Evolutionary conservation across 2,797 vertebrate species (phyloP).

Genomic region (Scolopax rusticola): DNA sequence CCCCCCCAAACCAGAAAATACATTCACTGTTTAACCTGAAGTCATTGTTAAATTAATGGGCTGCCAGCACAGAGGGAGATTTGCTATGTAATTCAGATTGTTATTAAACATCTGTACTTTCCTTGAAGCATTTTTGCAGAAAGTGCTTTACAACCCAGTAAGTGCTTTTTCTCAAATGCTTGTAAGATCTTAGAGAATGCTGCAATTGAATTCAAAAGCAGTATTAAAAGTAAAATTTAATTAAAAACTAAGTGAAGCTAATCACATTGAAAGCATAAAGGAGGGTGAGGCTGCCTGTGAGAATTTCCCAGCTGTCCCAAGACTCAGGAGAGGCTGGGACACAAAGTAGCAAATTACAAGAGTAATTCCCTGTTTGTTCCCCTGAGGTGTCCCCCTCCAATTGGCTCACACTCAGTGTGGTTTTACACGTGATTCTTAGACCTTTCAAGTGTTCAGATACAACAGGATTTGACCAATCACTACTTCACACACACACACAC

Average conservation of each 20-base stretch:
- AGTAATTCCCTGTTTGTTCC: background rate
- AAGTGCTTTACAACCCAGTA: background rate
- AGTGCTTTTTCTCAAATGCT: background rate
- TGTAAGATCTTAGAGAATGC: background rate
- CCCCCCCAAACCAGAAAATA: background rate
- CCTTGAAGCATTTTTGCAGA: background rate
- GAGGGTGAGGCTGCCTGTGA: background rate
- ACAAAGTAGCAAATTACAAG: background rate
- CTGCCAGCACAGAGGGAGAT: background rate
- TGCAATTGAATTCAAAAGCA: background rate
- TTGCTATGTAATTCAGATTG: background rate
- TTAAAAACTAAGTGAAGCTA: background rate
- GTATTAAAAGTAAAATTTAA: background rate
- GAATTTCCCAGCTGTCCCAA: background rate
- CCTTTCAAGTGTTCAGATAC: background rate
- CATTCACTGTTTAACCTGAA: background rate
- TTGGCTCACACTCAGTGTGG: fast-evolving
- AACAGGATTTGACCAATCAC: background rate
- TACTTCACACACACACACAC: background rate
- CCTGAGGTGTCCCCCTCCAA: fast-evolving
- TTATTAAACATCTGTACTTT: background rate
- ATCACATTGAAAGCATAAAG: background rate
- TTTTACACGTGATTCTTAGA: fast-evolving
- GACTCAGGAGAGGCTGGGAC: background rate
- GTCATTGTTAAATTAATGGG: background rate